Conservation (phyloP, 2,888 invertebrate species). For the Perdita meconis region DNA sequence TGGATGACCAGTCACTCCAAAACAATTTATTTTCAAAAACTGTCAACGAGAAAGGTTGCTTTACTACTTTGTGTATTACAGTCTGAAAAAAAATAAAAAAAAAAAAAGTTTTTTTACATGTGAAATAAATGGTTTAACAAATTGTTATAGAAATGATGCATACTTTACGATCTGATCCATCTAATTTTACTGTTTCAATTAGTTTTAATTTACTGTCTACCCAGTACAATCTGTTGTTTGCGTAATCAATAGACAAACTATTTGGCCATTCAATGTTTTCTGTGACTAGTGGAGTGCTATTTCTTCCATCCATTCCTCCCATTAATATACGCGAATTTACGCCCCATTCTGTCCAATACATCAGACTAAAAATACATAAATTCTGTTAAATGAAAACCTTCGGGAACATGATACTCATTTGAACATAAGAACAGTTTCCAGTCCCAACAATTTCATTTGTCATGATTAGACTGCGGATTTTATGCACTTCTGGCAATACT, state of each 20-base stretch:
- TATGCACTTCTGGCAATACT: no score
- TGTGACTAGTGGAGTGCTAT: conserved; percentile 87
- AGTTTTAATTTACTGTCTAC: conserved; percentile 90
- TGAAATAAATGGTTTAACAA: not conserved
- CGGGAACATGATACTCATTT: no score
- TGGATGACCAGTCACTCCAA: conserved; percentile 95
- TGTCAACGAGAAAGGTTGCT: conserved; percentile 93
- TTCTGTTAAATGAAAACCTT: no score
- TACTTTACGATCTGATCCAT: conserved; percentile 89
- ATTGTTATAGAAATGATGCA: conserved; percentile 2
- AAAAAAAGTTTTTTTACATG: not conserved
- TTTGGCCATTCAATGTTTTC: conserved; percentile 91
- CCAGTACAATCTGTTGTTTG: conserved; percentile 93
- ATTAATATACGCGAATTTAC: conserved; percentile 89
- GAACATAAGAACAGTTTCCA: no score
- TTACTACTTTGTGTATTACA: conserved; percentile 87
- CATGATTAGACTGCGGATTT: no score
- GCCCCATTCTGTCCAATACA: conserved; percentile 98
- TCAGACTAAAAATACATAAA: conserved; percentile 85
- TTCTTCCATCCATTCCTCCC: conserved; percentile 94
- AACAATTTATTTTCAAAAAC: conserved; percentile 95
- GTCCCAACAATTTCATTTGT: no score
- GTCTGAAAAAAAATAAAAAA: conserved; percentile 71
- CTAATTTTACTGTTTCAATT: conserved; percentile 88
- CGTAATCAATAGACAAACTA: conserved; percentile 93